Conservation (phyloP, 2,797 vertebrate genomes). For the Anguilla anguilla region DNA sequence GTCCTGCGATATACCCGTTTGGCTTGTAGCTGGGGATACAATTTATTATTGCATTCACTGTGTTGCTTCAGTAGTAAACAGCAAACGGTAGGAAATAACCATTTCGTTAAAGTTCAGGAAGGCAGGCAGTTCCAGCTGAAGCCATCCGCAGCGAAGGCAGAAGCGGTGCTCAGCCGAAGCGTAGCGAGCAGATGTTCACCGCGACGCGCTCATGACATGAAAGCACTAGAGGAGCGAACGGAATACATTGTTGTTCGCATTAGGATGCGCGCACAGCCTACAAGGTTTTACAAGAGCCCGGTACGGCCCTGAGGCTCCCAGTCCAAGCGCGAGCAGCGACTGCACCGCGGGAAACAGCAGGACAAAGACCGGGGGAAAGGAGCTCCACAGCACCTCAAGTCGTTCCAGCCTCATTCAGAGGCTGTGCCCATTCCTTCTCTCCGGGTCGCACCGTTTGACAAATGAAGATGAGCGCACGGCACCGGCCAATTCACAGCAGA, state of each 20-base stretch:
- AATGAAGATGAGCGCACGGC: conserved; percentile 23
- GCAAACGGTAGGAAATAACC: conserved; percentile 39
- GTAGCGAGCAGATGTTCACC: too few relatives aligned
- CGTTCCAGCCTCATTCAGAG: not conserved
- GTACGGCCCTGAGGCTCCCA: not conserved
- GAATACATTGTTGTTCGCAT: not conserved
- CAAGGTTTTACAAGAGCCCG: conserved; percentile 27
- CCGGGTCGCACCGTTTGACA: not conserved
- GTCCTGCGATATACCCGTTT: conserved; percentile 3
- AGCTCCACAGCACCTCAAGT: not conserved
- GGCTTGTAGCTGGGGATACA: not conserved
- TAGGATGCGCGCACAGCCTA: conserved; percentile 31
- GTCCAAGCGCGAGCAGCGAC: not conserved
- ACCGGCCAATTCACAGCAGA: conserved; percentile 41
- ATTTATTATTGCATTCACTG: conserved; percentile 21
- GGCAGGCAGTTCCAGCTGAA: conserved; percentile 31
- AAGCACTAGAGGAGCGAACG: not conserved
- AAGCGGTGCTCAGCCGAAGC: not conserved
- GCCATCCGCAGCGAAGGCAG: conserved; percentile 18
- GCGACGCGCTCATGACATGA: not conserved
- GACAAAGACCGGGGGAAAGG: not conserved
- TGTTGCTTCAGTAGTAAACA: conserved; percentile 30
- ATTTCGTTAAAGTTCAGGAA: conserved; percentile 45
- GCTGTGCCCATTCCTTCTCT: conserved; percentile 17
- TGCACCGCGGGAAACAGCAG: not conserved